Conservation (phyloP, 2,888 invertebrate genomes). For the Synanthedon formicaeformis region DNA sequence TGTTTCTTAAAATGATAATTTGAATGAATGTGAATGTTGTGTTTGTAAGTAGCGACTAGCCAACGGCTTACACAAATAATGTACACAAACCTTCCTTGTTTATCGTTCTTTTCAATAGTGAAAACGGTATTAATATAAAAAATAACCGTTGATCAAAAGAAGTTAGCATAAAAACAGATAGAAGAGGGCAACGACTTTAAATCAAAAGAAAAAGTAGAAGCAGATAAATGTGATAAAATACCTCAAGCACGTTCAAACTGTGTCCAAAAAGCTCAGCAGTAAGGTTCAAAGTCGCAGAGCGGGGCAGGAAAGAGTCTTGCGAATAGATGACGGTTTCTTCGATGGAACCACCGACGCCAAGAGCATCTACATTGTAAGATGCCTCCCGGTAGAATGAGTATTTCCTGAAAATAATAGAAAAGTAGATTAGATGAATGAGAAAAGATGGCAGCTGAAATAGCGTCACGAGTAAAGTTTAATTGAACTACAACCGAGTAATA, state of each 20-base stretch:
- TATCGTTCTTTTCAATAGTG: not conserved
- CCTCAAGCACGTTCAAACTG: constrained; percentile 80
- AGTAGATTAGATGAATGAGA: no score
- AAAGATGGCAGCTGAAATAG: no score
- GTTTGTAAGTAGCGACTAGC: no score
- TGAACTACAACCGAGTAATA: no score
- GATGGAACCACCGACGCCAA: constrained; percentile 76
- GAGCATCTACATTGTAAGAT: constrained; percentile 77
- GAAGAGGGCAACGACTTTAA: not conserved
- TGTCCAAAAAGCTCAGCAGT: constrained; percentile 85
- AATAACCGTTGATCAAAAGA: not conserved
- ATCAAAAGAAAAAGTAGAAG: not conserved
- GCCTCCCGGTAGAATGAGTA: constrained; percentile 83
- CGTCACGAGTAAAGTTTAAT: no score
- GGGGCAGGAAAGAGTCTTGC: constrained; percentile 83
- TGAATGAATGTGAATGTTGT: no score
- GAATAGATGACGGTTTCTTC: constrained; percentile 86
- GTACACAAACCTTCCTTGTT: no score
- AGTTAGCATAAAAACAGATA: not conserved
- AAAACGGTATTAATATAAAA: no score
- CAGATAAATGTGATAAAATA: constrained; percentile 23
- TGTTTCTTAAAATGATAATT: no score
- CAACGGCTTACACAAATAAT: no score
- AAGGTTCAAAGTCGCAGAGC: constrained; percentile 78
- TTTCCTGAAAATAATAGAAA: constrained; percentile 59